Conservation (phyloP, 2,888 invertebrate species). For the Tanypteryx hageni region DNA sequence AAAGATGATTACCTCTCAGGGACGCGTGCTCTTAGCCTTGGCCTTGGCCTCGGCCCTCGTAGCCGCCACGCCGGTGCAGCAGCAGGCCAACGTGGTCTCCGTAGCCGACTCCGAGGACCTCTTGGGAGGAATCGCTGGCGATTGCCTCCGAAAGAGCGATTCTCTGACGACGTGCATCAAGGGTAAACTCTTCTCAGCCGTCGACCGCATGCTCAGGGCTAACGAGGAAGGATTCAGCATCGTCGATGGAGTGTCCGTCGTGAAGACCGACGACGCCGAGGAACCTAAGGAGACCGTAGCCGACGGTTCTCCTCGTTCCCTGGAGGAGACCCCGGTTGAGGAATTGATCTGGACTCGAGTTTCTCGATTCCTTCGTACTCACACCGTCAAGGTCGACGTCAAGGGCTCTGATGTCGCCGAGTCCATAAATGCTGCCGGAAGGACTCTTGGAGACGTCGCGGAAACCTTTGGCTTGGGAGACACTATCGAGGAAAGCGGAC, state of each 20-base stretch:
- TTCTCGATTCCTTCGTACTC: slow-evolving; percentile 86
- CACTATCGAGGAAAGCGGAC: slow-evolving; percentile 82
- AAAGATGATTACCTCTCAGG: slow-evolving; percentile 69
- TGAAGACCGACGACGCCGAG: slow-evolving; percentile 78
- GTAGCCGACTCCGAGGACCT: slow-evolving; percentile 85
- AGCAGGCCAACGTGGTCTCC: slow-evolving; percentile 78
- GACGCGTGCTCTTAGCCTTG: slow-evolving; percentile 74
- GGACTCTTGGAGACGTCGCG: slow-evolving; percentile 86
- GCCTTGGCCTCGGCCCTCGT: slow-evolving; percentile 83
- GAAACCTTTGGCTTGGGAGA: slow-evolving; percentile 78
- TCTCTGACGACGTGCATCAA: slow-evolving; percentile 88
- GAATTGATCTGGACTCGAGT: slow-evolving; percentile 82
- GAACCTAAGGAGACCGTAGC: slow-evolving; percentile 68
- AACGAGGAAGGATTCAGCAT: slow-evolving; percentile 91
- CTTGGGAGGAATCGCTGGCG: slow-evolving; percentile 85
- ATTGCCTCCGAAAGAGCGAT: slow-evolving; percentile 86
- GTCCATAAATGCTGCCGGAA: slow-evolving; percentile 87
- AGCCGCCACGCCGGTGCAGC: slow-evolving; percentile 79
- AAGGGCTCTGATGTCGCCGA: slow-evolving; percentile 90
- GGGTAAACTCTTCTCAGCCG: slow-evolving; percentile 90
- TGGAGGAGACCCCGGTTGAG: slow-evolving; percentile 76
- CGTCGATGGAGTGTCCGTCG: slow-evolving; percentile 86
- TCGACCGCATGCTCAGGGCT: slow-evolving; percentile 87
- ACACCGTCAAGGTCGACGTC: slow-evolving; percentile 89
- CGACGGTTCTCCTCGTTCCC: slow-evolving; percentile 86